Evolutionary conservation across 2,888 invertebrate species (phyloP).

Genomic region (Petrolisthes cinctipes): DNA sequence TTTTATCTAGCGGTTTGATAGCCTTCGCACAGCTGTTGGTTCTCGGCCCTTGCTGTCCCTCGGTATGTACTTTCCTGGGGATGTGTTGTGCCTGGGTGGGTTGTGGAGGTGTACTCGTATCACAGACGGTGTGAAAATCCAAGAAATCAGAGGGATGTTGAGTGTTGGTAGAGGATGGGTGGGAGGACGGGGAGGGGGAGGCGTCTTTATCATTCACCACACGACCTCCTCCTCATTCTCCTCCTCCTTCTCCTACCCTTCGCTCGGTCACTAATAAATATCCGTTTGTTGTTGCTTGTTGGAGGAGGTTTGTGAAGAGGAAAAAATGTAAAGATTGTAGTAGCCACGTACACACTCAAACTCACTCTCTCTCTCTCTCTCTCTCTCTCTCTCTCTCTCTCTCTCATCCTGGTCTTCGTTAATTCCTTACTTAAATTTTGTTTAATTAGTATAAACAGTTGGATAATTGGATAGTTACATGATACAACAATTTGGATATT

Average conservation of each 20-base stretch:
- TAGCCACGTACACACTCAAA: too few relatives aligned
- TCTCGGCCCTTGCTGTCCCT: constrained; percentile 19
- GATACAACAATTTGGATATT: too few relatives aligned
- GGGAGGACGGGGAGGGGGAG: neutral
- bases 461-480: too few relatives aligned
- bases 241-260: constrained; percentile 15
- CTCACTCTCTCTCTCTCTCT: too few relatives aligned
- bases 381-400: too few relatives aligned
- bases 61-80: neutral
- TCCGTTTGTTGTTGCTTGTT: constrained; percentile 44
- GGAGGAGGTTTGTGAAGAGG: neutral
- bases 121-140: neutral
- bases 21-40: constrained; percentile 45
- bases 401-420: too few relatives aligned
- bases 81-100: neutral
- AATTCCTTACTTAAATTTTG: too few relatives aligned
- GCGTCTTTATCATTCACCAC: constrained; percentile 48
- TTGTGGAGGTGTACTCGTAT: constrained; percentile 5
- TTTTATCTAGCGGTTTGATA: constrained; percentile 55
- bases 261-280: constrained; percentile 45
- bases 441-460: too few relatives aligned
- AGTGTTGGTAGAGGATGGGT: neutral
- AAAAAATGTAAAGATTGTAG: too few relatives aligned
- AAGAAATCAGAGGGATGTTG: neutral
- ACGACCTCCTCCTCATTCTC: constrained; percentile 17